Base-by-base conservation (phyloP, 1,140 invertebrate genomes). In the Atta texana region DNA sequence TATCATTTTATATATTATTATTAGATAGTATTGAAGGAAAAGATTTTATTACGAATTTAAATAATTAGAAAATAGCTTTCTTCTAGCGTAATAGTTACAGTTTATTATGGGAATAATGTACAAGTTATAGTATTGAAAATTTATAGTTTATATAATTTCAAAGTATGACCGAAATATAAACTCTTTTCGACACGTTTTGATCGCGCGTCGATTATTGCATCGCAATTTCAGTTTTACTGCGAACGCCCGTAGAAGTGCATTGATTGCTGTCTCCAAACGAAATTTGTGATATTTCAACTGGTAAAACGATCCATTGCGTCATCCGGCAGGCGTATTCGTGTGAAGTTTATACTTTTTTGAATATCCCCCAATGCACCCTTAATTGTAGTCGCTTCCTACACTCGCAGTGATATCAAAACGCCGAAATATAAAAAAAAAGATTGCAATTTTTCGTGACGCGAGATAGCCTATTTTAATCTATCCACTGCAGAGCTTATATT, bases 211-310 rank as follows among this genome's bases (percentile, higher is more conserved):
- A 84, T 84, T 75, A 24, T 69, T 51, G 39, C 55, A 24, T 74
- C 28, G 80, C 80, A 75, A 84, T 75, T 63, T 49, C 57, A 84
- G 69, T 61, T 84, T 84, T 51, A 12, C 39, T 49, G 59, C 24
- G 16, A 84, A 18, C 69, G 80, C 24, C 53, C 24, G n/a, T 69
- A 84, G 72, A 84, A 75, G 55, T 72, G 80, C 80, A 84, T 84
- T 84, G 80, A 84, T 84, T 75, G 80, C 80, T 84, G 69, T 51
- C 69, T 84, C 80, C 24, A 84, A 84, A 84, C 80, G 72, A 61
- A 74, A 84, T 84, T 75, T 84, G 80, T 84, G 71, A 84, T 84
- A 84, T 84, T 82, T 84, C 69, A 84, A 84, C 69, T 55, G 57
- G 55, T 75, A 84, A 61, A 84, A 84, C 69, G 80, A 84, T 84